Conservation (phyloP, 2,797 vertebrate genomes). For the Rachycentron canadum region DNA sequence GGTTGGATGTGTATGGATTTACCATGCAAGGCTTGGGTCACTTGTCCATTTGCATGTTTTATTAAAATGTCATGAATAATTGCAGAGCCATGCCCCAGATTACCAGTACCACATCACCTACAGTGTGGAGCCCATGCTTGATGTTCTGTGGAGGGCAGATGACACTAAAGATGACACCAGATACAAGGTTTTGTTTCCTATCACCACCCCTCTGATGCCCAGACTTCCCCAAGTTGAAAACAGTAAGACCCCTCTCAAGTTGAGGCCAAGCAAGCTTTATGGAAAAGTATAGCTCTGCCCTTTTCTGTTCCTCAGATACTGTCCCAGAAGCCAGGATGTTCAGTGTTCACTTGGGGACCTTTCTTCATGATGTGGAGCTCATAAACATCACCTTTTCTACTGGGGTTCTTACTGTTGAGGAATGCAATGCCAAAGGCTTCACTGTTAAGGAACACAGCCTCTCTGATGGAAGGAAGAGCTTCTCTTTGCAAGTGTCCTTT, state of each 20-base stretch:
- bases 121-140: conserved; percentile 84
- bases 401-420: conserved; percentile 71
- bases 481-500: conserved; percentile 80
- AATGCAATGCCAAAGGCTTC: conserved; percentile 74
- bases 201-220: conserved; percentile 80
- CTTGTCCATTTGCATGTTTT: conserved; percentile 41
- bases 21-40: conserved; percentile 5
- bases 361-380: conserved; percentile 83
- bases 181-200: conserved; percentile 85
- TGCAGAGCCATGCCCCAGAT: conserved; percentile 84
- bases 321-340: conserved; percentile 68
- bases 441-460: conserved; percentile 71
- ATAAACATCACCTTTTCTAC: conserved; percentile 81
- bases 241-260: conserved; percentile 43
- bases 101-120: conserved; percentile 82
- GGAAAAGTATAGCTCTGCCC: fast-evolving
- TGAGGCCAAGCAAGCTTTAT: fast-evolving
- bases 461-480: conserved; percentile 72
- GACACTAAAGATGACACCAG: conserved; percentile 69
- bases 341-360: conserved; percentile 71
- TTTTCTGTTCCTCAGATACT: conserved; percentile 68
- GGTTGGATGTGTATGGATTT: conserved; percentile 71
- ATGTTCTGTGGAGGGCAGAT: conserved; percentile 81
- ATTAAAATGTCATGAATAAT: conserved; percentile 58
- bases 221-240: conserved; percentile 55